Percentiles rank a stretch among this genome's conserved stretches.
phyloP scores from a whole-genome alignment of 2,888 invertebrate species.

The Hemicrepidius hirtus region DNA sequence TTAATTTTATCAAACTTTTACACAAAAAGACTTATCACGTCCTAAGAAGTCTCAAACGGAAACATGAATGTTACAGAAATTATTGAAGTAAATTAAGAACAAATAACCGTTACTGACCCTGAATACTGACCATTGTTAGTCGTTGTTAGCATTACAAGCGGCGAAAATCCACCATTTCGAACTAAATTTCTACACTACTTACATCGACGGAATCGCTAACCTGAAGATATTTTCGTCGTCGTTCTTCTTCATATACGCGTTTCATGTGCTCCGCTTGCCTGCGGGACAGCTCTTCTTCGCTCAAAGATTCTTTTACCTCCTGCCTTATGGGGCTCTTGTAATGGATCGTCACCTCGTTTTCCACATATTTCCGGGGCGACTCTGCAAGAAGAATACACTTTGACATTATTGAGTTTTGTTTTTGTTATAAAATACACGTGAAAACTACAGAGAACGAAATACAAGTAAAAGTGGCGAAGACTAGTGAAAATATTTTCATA shows the following conservation, averaged over 20 bases:
- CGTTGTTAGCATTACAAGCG: conserved; percentile 33
- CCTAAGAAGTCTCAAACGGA: not conserved
- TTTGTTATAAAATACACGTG: conserved; percentile 19
- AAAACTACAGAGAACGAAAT: conserved; percentile 28
- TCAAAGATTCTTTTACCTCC: conserved; percentile 89
- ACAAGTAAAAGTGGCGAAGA: conserved; percentile 31
- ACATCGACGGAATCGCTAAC: conserved; percentile 70
- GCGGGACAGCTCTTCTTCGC: conserved; percentile 91
- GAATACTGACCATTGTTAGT: conserved; percentile 47
- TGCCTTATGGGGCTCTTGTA: conserved; percentile 92
- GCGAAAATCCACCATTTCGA: conserved; percentile 20
- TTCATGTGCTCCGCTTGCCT: conserved; percentile 95
- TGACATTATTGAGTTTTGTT: not conserved
- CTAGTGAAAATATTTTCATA: conserved; percentile 24
- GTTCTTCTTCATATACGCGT: conserved; percentile 91
- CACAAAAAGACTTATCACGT: not conserved
- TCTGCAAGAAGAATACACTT: conserved; percentile 73
- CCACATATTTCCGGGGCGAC: conserved; percentile 91
- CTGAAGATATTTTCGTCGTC: conserved; percentile 92
- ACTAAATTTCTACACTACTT: conserved; percentile 53
- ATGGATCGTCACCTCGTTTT: conserved; percentile 95
- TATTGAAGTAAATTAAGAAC: conserved; percentile 17
- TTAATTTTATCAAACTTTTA: not conserved
- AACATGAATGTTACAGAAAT: not conserved
- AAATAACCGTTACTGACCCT: not conserved